Evolutionary conservation across 2,888 invertebrate genomes (phyloP).

Genomic region (Neoitamus cyanurus): DNA sequence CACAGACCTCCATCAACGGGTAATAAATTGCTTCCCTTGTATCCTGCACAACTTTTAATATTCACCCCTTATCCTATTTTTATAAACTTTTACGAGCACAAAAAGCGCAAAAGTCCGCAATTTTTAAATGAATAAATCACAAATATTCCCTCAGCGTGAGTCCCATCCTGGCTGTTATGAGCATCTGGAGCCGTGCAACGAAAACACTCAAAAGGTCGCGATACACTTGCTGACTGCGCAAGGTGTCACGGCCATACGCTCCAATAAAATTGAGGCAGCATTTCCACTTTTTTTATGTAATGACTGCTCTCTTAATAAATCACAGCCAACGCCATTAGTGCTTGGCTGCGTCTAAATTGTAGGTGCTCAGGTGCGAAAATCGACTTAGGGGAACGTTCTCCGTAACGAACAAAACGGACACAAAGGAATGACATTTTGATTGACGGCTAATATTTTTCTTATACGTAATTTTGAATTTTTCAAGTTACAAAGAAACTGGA

Average conservation of each 20-base stretch:
- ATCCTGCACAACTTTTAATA: neutral
- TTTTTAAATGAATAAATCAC: neutral
- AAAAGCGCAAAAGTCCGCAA: neutral
- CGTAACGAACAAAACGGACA: neutral
- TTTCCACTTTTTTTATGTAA: neutral
- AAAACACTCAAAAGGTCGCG: neutral
- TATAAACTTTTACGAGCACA: neutral
- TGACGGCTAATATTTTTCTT: neutral
- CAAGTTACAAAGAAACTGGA: neutral
- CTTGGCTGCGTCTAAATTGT: neutral
- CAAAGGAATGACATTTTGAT: neutral
- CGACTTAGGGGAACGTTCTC: neutral
- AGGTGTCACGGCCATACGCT: neutral
- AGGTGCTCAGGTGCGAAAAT: neutral
- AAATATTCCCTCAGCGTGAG: neutral
- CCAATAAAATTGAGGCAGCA: neutral
- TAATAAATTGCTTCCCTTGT: constrained; percentile 35
- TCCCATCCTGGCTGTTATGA: neutral
- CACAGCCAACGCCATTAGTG: neutral
- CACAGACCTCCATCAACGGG: constrained; percentile 59
- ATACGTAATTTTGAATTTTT: neutral
- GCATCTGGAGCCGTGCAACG: neutral
- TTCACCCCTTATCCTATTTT: neutral
- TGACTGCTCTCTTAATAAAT: neutral
- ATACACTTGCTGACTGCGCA: neutral